Percentiles rank a stretch among this genome's conserved stretches.
phyloP scores from a whole-genome alignment of 1,140 invertebrate genomes.

The Drosophila athabasca region DNA sequence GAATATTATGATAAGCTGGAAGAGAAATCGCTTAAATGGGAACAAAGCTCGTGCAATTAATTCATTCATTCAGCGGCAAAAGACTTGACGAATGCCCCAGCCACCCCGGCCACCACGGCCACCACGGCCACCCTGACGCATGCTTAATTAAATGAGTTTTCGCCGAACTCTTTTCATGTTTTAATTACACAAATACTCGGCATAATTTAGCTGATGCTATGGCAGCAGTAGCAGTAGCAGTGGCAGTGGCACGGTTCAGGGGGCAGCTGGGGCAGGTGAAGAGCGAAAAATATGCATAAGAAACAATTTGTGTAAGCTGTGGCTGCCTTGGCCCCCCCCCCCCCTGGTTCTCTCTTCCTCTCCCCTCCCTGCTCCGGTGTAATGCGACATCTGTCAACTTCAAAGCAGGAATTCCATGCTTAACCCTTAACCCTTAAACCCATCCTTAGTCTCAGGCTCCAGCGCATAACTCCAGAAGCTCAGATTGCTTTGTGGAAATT shows the following conservation, averaged over 20 bases:
- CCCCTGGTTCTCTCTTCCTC: too few species aligned
- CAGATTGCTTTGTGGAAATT: slow-evolving; percentile 50
- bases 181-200: slow-evolving; percentile 76
- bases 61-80: slow-evolving; percentile 14
- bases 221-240: slow-evolving; percentile 23
- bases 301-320: slow-evolving; percentile 69
- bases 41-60: slow-evolving; percentile 19
- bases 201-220: slow-evolving; percentile 68
- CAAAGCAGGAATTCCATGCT: slow-evolving; percentile 40
- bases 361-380: slow-evolving; percentile 18
- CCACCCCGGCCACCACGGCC: too few species aligned
- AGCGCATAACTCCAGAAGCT: slow-evolving; percentile 21
- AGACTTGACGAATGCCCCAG: slow-evolving; percentile 50
- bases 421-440: not conserved
- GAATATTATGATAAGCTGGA: slow-evolving; percentile 35
- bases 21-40: slow-evolving; percentile 37
- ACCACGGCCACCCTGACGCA: slow-evolving; percentile 30
- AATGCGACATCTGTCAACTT: slow-evolving; percentile 50
- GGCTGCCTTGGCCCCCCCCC: not conserved
- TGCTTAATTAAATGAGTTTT: slow-evolving; percentile 75
- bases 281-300: slow-evolving; percentile 64
- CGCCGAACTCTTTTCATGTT: slow-evolving; percentile 75
- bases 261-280: not conserved
- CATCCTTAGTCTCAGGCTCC: not conserved
- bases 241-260: not conserved